Percentiles rank a stretch among this genome's conserved stretches.
phyloP scores from a whole-genome alignment of 2,888 invertebrate genomes.

The Dolomedes plantarius region DNA sequence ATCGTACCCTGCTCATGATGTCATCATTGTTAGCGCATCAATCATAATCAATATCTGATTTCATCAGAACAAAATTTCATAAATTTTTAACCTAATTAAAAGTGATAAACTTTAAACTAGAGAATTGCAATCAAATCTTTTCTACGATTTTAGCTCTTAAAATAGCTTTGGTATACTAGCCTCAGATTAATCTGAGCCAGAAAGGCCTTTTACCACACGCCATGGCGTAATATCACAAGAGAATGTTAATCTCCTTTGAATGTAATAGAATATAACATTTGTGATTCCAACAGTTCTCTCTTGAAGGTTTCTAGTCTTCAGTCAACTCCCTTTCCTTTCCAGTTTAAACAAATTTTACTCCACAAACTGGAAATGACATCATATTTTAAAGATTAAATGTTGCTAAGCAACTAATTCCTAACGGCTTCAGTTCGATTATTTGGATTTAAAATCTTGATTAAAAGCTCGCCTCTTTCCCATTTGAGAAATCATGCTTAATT shows the following conservation, averaged over 20 bases:
- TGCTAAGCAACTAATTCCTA: slow-evolving; percentile 66
- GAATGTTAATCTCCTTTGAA: slow-evolving; percentile 56
- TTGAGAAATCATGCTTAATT: slow-evolving; percentile 66
- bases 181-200: no score
- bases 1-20: no score
- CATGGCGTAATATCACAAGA: no score
- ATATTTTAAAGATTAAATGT: slow-evolving; percentile 68
- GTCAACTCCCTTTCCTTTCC: slow-evolving; percentile 42
- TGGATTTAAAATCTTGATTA: slow-evolving; percentile 66
- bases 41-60: no score
- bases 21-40: no score
- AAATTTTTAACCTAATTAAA: no score
- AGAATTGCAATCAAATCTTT: no score
- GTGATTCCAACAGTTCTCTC: slow-evolving; percentile 41
- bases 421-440: slow-evolving; percentile 58
- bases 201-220: no score
- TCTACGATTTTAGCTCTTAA: no score
- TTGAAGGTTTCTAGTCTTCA: slow-evolving; percentile 44
- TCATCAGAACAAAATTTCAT: no score
- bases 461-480: slow-evolving; percentile 54
- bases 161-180: no score
- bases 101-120: no score
- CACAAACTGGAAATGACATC: slow-evolving; percentile 57
- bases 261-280: slow-evolving; percentile 19
- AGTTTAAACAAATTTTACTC: slow-evolving; percentile 50